Base-by-base conservation (phyloP, 2,113 vertebrate species). In the Anoura caudifer region DNA sequence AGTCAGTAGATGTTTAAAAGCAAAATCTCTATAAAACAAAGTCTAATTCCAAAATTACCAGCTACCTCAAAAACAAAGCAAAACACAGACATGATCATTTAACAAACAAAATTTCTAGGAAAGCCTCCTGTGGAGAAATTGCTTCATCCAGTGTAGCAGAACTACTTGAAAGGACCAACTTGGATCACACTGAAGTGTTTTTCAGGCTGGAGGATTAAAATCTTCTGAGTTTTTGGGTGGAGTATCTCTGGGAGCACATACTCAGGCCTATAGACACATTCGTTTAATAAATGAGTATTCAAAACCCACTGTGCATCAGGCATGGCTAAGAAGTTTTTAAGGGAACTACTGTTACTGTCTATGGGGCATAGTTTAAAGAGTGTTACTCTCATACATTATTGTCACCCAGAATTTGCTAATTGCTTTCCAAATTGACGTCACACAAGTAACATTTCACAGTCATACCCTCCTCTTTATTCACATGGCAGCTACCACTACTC, bases 1-100 rank as follows among this genome's bases (percentile, higher is more conserved):
- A 98, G 93, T 95, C 90, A 72, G 96, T 96, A 67, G 86, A 88
- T 97, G 97, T 97, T 97, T 86, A 47, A 96, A 94, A 91, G 54
- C 75, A 98, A 98, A 98, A 97, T 95, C 95, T 94, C 93, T 95
- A 96, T 81, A 96, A 97, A 98, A 90, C 81, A 91, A 96, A 97
- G 87, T 26, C 89, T 94, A 88, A 97, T 98, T 98, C 87, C 97
- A 96, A 97, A 98, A 95, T 97, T 96, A 54, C 83, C 31, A 67
- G 52, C 95, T 70, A 52, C 20, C 52, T 94, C 61, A 43, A 79
- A 91, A 83, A 86, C 41, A 87, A 82, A 88, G 69, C 61, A 94
- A 94, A 86, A 56, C 45, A 56, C 14, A 93, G 77, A 93, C 28
- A 93, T 14, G 20, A 91, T 92, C 75, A 87, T 96, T 97, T 97